A percentile compares a stretch with the other conserved stretches of the same genome.
phyloP scores from a whole-genome alignment of 2,113 vertebrate genomes.

The Salvelinus alpinus region DNA sequence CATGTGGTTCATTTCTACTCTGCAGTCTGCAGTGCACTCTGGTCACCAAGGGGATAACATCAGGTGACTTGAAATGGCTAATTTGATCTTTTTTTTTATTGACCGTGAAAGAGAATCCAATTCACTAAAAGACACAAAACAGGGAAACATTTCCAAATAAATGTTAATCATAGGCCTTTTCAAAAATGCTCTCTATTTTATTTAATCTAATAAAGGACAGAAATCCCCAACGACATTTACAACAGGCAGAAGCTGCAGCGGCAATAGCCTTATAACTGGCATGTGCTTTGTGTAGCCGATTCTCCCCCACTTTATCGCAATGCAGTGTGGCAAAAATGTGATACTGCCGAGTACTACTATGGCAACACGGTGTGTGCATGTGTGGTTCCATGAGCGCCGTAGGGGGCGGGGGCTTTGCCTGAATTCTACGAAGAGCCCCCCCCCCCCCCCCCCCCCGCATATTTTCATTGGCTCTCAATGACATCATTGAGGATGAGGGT shows the following conservation, averaged over 20 bases:
- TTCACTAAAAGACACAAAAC: too few relatives aligned
- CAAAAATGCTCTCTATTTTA: too few relatives aligned
- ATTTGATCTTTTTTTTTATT: too few relatives aligned
- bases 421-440: slow-evolving; percentile 36
- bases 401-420: slow-evolving; percentile 52
- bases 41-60: slow-evolving; percentile 10
- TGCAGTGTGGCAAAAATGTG: slow-evolving; percentile 58
- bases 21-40: neutral
- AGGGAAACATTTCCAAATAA: too few relatives aligned
- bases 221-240: too few relatives aligned
- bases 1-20: too few relatives aligned
- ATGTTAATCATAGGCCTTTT: too few relatives aligned
- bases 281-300: neutral
- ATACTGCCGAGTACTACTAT: slow-evolving; percentile 43
- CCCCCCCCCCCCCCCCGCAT: neutral
- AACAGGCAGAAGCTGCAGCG: too few relatives aligned
- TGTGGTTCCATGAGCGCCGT: slow-evolving; percentile 49
- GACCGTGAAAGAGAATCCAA: too few relatives aligned
- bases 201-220: too few relatives aligned
- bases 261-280: neutral
- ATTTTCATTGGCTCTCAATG: slow-evolving; percentile 75
- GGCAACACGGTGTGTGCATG: slow-evolving; percentile 33
- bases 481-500: slow-evolving; percentile 70
- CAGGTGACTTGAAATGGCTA: too few relatives aligned
- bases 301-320: neutral